Evolutionary conservation across 2,888 invertebrate genomes (phyloP).

Genomic region (Tenthredo distinguenda): DNA sequence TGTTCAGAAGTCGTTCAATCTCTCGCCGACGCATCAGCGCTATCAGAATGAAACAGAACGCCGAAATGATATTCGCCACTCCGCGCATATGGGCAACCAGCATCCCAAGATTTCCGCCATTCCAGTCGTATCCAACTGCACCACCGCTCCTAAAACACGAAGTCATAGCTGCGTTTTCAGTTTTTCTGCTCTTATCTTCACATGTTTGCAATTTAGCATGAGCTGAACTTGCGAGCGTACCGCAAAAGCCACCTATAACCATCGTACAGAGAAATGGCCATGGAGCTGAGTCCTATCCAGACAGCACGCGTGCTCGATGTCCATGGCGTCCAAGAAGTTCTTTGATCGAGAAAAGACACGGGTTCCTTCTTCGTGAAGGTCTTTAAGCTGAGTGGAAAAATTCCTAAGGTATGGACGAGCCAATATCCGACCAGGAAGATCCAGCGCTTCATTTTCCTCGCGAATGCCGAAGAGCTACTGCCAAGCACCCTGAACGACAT

Average conservation of each 20-base stretch:
- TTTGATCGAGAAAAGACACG: not conserved
- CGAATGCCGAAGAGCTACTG: not conserved
- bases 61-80: fast-evolving
- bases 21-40: not conserved
- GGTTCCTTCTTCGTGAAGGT: not conserved
- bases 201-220: not conserved
- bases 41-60: not conserved
- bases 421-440: constrained; percentile 15
- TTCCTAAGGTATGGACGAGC: not conserved
- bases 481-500: not conserved
- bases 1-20: constrained; percentile 18
- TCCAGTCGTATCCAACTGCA: not conserved
- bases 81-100: not conserved
- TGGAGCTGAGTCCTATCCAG: not conserved
- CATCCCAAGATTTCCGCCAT: not conserved
- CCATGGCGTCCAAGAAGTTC: constrained; percentile 21
- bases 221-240: not conserved
- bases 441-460: constrained; percentile 18
- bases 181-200: not conserved
- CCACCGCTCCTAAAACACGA: not conserved
- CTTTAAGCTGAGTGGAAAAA: constrained; percentile 1
- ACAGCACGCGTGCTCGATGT: not conserved
- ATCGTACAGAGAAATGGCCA: not conserved
- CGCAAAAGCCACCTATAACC: not conserved
- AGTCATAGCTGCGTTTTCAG: too few species aligned